Evolutionary conservation across 2,797 vertebrate species (phyloP).

Genomic region (Propithecus deckenii): DNA sequence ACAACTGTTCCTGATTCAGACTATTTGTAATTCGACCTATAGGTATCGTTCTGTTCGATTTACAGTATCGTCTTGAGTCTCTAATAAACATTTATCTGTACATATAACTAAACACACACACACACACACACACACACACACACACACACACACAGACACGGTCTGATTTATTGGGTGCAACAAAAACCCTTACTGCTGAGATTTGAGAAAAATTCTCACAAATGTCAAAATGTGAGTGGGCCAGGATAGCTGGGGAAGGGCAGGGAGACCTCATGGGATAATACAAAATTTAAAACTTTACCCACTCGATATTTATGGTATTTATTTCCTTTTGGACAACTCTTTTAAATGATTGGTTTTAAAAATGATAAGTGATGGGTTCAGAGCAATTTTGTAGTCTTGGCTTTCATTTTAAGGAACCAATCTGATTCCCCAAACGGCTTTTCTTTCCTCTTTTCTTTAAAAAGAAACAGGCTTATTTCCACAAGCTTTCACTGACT

Average conservation of each 20-base stretch:
- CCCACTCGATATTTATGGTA: neutral
- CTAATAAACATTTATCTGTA: neutral
- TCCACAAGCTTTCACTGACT: neutral
- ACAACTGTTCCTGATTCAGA: neutral
- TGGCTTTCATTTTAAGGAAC: neutral
- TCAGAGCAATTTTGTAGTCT: neutral
- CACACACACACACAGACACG: neutral
- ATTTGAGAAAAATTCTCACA: neutral
- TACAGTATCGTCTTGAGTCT: neutral
- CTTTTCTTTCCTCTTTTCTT: neutral
- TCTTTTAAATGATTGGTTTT: neutral
- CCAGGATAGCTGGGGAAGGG: neutral
- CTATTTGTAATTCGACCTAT: neutral
- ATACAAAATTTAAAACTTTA: neutral
- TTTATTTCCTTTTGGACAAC: neutral
- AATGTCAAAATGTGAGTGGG: neutral
- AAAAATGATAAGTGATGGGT: neutral
- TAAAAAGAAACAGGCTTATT: slow-evolving; percentile 14
- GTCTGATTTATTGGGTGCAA: neutral
- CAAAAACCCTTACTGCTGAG: neutral
- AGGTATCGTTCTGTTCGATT: neutral
- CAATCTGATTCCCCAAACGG: neutral
- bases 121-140: neutral
- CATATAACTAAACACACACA: neutral
- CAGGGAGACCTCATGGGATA: neutral